Evolutionary conservation across 2,797 vertebrate genomes (phyloP), one percentile per base, ranked within the genome.

Genomic region (Dallia pectoralis): DNA sequence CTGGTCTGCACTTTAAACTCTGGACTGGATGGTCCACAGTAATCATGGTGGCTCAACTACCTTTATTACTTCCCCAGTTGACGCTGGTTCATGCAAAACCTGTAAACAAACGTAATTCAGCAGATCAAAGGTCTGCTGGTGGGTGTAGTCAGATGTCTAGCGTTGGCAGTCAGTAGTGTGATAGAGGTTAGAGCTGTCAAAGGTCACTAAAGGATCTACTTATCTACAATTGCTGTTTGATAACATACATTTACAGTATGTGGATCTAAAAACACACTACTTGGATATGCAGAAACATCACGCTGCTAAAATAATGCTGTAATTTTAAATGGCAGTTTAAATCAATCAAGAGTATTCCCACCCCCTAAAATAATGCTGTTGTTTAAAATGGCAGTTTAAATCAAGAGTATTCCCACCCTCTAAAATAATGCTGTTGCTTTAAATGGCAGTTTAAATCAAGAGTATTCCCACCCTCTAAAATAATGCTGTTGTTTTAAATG

Each of bases 111-210:
- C 40, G 22, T 25, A 67, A 22, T 47, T 11, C 66, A 67, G 33
- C n/a, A 44, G 40, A 48, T 22, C 61, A 67, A 67, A 29, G 40
- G 66, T 48, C 66, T 67, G 22, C 25, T 47, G 25, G 66, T 48
- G 25, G 15, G 40, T 8, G 36, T 14, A 59, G 53, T 25, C 53
- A 56, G n/a, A 25, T 25, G 25, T 9, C 22, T 25, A 12, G 22
- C 25, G 8, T 14, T 59, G 4, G 18, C 53, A 25, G 53, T 59
- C 53, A 12, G 53, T 25, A 22, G 11, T 59, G 2, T 25, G 16
- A 59, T 59, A 59, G 11, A 25, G 40, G 40, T 14, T 40, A 40
- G 36, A 40, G 6, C 36, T 6, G 2, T 40, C 14, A 44, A 44
- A 44, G 12, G 14, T 44, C 40, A 44, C 8, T 14, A 2, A 12